Evolutionary conservation across 2,113 vertebrate species (phyloP).

Genomic region (Copsychus sechellarum): DNA sequence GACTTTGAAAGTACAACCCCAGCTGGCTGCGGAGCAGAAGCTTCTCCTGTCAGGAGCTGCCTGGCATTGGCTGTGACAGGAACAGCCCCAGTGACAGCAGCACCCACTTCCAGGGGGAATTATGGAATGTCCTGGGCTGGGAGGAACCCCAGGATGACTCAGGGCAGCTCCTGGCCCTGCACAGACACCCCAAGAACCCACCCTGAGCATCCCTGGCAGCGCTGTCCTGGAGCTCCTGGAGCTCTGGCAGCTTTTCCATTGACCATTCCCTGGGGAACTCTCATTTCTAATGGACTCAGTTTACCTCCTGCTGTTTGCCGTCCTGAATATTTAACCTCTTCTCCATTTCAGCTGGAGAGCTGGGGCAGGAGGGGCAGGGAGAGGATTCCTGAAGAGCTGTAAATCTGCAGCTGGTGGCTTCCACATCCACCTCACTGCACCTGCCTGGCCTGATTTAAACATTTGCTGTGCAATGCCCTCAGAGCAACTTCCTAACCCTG

Average conservation of each 20-base stretch:
- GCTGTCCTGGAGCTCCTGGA: not conserved
- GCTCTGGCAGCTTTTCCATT: not conserved
- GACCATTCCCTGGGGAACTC: not conserved
- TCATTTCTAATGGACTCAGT: not conserved
- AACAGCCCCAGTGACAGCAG: not conserved
- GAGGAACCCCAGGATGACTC: not conserved
- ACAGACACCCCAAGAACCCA: not conserved
- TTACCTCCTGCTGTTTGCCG: not conserved
- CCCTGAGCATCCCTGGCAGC: not conserved
- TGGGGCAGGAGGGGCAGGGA: not conserved
- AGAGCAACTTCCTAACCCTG: not conserved
- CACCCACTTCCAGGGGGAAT: not conserved
- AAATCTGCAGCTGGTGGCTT: not conserved
- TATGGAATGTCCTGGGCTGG: not conserved
- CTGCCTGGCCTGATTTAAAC: not conserved
- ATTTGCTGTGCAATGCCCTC: not conserved
- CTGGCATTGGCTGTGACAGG: not conserved
- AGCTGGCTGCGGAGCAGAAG: not conserved
- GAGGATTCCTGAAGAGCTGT: not conserved
- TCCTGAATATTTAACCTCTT: not conserved
- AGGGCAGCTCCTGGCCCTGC: not conserved
- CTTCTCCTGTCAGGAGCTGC: not conserved
- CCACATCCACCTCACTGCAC: not conserved
- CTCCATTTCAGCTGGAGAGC: not conserved
- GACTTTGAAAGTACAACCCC: not conserved